Evolutionary conservation across 2,113 vertebrate species (phyloP).

Genomic region (Turdus rufiventris): DNA sequence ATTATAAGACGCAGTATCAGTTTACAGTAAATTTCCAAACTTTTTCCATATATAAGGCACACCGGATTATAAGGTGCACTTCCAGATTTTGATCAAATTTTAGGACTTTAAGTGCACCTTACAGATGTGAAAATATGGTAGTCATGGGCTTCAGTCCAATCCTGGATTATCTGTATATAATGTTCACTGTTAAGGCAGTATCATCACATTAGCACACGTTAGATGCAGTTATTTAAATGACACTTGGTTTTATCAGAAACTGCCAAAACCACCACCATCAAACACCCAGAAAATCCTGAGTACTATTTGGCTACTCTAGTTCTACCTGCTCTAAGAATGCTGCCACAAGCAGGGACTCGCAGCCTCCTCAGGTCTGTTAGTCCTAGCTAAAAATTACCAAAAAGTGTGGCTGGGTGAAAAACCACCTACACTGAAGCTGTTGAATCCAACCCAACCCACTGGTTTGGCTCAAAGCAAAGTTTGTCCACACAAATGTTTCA

Average conservation of each 20-base stretch:
- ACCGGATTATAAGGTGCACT: too few species aligned
- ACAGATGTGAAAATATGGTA: too few species aligned
- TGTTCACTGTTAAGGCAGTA: background rate
- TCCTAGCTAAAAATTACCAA: background rate
- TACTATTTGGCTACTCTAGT: background rate
- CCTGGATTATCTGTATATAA: background rate
- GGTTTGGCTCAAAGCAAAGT: background rate
- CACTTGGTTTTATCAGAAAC: background rate
- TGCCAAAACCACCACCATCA: background rate
- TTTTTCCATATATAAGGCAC: too few species aligned
- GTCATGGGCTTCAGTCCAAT: background rate
- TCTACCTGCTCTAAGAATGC: background rate
- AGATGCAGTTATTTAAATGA: background rate
- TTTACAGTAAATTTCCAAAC: too few species aligned
- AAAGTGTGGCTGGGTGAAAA: background rate
- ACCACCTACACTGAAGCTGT: background rate
- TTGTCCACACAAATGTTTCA: background rate
- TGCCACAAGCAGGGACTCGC: background rate
- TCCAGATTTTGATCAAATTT: too few species aligned
- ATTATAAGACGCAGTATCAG: too few species aligned
- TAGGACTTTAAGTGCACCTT: too few species aligned
- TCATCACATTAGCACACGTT: fast-evolving
- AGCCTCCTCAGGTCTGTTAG: background rate
- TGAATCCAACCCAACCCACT: background rate
- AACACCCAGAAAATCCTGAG: background rate